These are phyloP conservation scores for Chymomyza fuscimana DNA, from an alignment of 2,888 invertebrate species.

Conservation along the genomic window DNA sequence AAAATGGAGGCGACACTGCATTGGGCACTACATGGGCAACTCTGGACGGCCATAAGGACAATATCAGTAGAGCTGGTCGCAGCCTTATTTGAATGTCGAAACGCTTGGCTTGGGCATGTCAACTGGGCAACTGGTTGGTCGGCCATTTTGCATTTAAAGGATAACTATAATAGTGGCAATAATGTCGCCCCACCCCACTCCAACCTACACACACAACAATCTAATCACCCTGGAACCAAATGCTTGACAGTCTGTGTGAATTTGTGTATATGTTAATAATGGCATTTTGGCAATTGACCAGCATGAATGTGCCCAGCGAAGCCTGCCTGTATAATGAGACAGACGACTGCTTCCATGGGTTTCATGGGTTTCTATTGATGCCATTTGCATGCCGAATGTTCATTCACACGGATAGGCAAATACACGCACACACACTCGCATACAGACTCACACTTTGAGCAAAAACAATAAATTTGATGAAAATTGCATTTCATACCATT, in stretches of 20 bases:
- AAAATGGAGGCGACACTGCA: background rate
- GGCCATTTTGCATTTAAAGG: slow-evolving; percentile 70
- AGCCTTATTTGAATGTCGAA: slow-evolving; percentile 61
- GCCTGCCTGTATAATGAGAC: slow-evolving; percentile 59
- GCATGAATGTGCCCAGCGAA: slow-evolving; percentile 62
- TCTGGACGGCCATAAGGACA: background rate
- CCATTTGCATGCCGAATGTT: slow-evolving; percentile 48
- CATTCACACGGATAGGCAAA: slow-evolving; percentile 23
- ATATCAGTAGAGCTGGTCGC: slow-evolving; percentile 2
- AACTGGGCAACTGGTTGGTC: slow-evolving; percentile 19
- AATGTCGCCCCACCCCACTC: slow-evolving; percentile 58
- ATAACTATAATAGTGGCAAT: slow-evolving; percentile 66
- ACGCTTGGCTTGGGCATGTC: slow-evolving; percentile 39
- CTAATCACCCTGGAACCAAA: background rate
- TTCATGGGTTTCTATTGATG: slow-evolving; percentile 46
- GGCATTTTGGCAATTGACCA: slow-evolving; percentile 71
- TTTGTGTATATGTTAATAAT: slow-evolving; percentile 51
- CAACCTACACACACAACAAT: background rate
- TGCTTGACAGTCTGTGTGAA: slow-evolving; percentile 2
- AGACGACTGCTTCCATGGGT: slow-evolving; percentile 11
- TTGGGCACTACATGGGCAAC: background rate
- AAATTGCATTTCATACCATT: slow-evolving; percentile 65
- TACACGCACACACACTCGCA: background rate
- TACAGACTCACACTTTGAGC: slow-evolving; percentile 12
- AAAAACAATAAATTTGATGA: slow-evolving; percentile 72